Base-by-base conservation (phyloP, 2,797 vertebrate genomes). In the Coreius guichenoti region DNA sequence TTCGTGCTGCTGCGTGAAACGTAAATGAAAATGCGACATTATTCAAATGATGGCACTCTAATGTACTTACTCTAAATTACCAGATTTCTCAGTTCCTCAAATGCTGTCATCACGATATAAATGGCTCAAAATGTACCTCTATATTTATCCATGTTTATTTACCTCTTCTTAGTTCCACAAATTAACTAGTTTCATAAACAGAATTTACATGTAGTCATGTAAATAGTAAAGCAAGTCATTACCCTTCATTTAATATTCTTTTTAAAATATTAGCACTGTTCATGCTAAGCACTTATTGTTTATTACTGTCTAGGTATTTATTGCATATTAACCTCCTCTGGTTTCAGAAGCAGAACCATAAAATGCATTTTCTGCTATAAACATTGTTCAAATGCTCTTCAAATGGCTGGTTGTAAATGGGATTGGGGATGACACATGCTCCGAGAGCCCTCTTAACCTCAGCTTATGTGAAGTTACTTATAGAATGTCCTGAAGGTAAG, bases 401-500 rank as follows among this genome's bases (percentile, higher is more conserved):
- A 23, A 80, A 36, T 68, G 45, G 19, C 8, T 21, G 43, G 49
- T 58, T 81, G 17, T 72, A 58, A 72, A 81, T 45, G 49, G 9
- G 33, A 81, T 58, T n/a, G 8, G 16, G n/a, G 51, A 19, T 26
- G 69, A 76, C 54, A 65, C 73, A 58, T 51, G 74, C 16, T 39
- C 73, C 3, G 67, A 70, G 68, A 78, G 54, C 17, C 45, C 54
- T 69, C 16, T 80, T 78, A 67, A 77, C 73, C 26, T 73, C 56
- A 17, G 29, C 65, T 45, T 69, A 67, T 67, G 26, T 82, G 82
- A 86, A 78, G 83, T 82, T 87, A 76, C 86, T 89, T 83, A 79
- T 83, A 84, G 73, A 56, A 86, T 85, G 87, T 88, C 90, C 86
- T 93, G 88, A 82, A 86, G 88, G 88, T 89, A 88, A 92, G 87